These are phyloP conservation scores for Nebria salina DNA, from an alignment of 2,888 invertebrate species.

Conservation along the genomic window DNA sequence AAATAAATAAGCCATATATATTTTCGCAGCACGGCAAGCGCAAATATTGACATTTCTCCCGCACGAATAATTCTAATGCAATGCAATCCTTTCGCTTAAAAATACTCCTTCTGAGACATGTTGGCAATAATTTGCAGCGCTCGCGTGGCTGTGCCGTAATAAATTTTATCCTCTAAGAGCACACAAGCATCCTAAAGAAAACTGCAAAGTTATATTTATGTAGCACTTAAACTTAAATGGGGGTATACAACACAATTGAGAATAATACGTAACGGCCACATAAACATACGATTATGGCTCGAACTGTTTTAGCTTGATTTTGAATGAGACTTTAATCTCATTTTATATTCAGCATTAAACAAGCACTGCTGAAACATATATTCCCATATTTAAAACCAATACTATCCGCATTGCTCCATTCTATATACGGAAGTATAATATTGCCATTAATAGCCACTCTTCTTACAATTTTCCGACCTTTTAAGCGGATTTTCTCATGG, in stretches of 20 bases:
- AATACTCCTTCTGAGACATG: conserved; percentile 5
- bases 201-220: conserved; percentile 19
- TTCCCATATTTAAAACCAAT: no score
- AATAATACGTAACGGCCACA: neutral
- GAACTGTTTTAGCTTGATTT: neutral
- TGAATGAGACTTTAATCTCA: no score
- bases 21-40: neutral
- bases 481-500: no score
- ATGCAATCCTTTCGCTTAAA: conserved; percentile 8
- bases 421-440: no score
- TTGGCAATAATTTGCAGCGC: conserved; percentile 11
- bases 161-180: neutral
- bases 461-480: no score
- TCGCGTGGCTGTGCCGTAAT: neutral
- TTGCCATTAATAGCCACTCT: no score
- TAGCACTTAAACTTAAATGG: conserved; percentile 9
- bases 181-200: conserved; percentile 1
- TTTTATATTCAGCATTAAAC: no score
- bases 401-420: no score
- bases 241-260: neutral
- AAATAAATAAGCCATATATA: conserved; percentile 16
- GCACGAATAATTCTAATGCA: conserved; percentile 7
- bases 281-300: neutral
- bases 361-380: no score
- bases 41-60: neutral